Conservation (phyloP, 2,113 vertebrate genomes). For the Pristiophorus japonicus region DNA sequence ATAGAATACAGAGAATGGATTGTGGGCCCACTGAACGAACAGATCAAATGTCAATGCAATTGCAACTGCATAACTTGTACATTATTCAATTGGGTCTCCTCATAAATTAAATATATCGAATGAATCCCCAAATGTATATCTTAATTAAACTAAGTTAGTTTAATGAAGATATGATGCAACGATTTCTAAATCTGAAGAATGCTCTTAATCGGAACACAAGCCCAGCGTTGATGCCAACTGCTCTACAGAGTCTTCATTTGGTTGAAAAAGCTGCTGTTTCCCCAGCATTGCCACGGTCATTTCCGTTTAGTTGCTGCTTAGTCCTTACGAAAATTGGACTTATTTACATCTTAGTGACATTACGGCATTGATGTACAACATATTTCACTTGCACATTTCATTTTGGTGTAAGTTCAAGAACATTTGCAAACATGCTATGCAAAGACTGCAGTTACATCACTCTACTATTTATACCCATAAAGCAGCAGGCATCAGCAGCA, state of each 20-base stretch:
- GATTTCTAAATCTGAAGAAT: neutral
- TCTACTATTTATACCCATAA: neutral
- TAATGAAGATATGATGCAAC: neutral
- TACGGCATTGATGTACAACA: neutral
- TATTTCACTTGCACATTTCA: neutral
- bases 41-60: neutral
- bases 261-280: neutral
- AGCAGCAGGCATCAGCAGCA: neutral
- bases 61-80: neutral
- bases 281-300: neutral
- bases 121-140: neutral
- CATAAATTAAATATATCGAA: neutral
- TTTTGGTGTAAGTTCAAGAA: neutral
- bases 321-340: neutral
- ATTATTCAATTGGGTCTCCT: constrained; percentile 4
- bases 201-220: neutral
- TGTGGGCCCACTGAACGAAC: neutral
- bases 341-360: neutral
- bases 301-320: neutral
- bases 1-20: neutral
- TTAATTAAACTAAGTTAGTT: neutral
- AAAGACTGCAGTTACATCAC: constrained; percentile 12
- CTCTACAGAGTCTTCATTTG: neutral
- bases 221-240: neutral
- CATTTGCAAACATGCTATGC: neutral